Percentiles rank a stretch among this genome's conserved stretches.
Conservation (phyloP, 1,140 invertebrate genomes). For the Paralvinella palmiformis region DNA sequence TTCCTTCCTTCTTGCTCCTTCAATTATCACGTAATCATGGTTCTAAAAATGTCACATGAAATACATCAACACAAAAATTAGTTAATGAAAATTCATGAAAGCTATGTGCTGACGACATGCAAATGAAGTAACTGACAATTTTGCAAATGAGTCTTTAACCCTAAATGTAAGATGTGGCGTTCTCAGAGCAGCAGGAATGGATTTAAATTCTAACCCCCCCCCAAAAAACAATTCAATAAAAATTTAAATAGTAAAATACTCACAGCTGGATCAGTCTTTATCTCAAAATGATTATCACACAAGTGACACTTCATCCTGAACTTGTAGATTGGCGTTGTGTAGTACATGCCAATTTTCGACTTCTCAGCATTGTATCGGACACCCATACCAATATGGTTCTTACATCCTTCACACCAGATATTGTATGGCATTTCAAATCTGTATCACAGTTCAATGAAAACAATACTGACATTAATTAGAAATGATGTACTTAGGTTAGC, state of each 20-base stretch:
- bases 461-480: no score
- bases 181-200: no score
- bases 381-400: slow-evolving; percentile 98
- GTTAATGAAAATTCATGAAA: no score
- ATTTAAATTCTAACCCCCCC: no score
- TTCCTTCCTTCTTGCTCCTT: slow-evolving; percentile 91
- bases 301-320: slow-evolving; percentile 99
- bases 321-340: slow-evolving; percentile 93
- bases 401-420: slow-evolving; percentile 97
- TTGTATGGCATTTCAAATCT: slow-evolving; percentile 99
- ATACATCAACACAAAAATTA: background rate
- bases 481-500: no score
- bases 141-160: no score
- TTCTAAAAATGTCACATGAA: slow-evolving; percentile 62
- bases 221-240: no score
- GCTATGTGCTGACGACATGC: no score
- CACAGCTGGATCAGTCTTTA: slow-evolving; percentile 96
- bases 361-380: slow-evolving; percentile 99
- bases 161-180: no score
- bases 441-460: slow-evolving; percentile 15
- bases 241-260: slow-evolving; percentile 41
- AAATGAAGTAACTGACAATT: no score
- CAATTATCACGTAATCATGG: slow-evolving; percentile 92
- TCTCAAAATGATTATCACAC: slow-evolving; percentile 95
- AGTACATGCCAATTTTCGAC: slow-evolving; percentile 97